Evolutionary conservation across 2,113 vertebrate genomes (phyloP).

Genomic region (Willisornis vidua): DNA sequence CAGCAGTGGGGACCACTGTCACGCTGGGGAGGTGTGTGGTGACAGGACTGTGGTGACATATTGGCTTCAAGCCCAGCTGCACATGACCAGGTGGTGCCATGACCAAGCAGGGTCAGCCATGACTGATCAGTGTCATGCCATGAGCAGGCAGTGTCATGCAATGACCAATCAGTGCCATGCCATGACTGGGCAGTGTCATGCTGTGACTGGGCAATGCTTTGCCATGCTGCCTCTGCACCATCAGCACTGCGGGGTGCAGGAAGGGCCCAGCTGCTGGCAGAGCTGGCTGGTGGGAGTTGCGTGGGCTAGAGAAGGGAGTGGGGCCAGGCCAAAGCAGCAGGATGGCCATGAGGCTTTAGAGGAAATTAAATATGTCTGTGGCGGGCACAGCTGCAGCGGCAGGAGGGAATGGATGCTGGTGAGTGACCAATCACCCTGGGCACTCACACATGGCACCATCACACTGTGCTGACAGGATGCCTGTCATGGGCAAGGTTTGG

Average conservation of each 20-base stretch:
- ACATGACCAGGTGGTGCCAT: fast-evolving
- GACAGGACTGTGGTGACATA: background rate
- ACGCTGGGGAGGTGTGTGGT: background rate
- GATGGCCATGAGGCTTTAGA: background rate
- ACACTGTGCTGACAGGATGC: fast-evolving
- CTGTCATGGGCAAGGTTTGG: fast-evolving
- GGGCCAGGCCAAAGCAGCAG: background rate
- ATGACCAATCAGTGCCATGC: background rate
- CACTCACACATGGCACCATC: background rate
- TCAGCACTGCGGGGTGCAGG: fast-evolving
- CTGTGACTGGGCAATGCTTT: background rate
- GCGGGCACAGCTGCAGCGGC: fast-evolving
- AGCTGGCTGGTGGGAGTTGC: background rate
- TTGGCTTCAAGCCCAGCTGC: background rate
- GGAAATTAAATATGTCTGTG: fast-evolving
- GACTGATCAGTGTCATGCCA: background rate
- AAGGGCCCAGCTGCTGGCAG: fast-evolving
- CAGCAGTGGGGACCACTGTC: fast-evolving
- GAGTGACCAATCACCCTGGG: conserved; percentile 26
- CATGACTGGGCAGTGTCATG: background rate
- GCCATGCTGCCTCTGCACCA: background rate
- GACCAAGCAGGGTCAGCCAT: background rate
- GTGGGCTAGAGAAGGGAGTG: background rate
- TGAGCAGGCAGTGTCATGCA: background rate
- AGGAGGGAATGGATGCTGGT: background rate